A percentile compares a stretch with the other conserved stretches of the same genome.
phyloP scores from a whole-genome alignment of 2,888 invertebrate genomes.

The Branchipolynoe longqiensis region DNA sequence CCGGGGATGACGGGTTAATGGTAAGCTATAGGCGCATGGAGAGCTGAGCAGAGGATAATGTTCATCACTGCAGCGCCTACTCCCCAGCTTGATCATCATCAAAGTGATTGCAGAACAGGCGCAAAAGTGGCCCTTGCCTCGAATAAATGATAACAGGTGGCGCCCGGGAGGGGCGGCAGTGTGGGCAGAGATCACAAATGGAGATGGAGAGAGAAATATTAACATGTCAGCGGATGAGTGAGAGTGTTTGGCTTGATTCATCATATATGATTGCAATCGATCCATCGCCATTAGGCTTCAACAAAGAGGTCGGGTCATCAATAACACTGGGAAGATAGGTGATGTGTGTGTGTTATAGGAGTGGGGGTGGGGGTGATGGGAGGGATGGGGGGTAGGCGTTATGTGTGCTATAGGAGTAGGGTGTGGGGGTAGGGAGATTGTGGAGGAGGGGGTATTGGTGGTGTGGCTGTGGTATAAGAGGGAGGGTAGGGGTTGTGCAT shows the following conservation, averaged over 20 bases:
- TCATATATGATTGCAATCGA: conserved; percentile 50
- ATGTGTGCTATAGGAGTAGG: too few relatives aligned
- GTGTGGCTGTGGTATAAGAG: too few relatives aligned
- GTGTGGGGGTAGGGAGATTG: neutral
- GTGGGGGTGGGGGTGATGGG: neutral
- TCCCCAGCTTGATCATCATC: conserved; percentile 38
- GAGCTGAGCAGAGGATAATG: conserved; percentile 2
- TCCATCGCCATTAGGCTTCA: conserved; percentile 44
- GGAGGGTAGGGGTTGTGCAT: too few relatives aligned
- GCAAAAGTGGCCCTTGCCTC: conserved; percentile 19
- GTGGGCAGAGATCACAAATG: neutral
- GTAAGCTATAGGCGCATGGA: conserved; percentile 4
- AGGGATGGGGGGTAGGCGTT: neutral
- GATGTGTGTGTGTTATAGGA: too few relatives aligned
- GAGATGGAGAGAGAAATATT: conserved; percentile 57
- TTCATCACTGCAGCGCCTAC: conserved; percentile 4
- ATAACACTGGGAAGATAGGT: neutral
- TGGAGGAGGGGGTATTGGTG: neutral
- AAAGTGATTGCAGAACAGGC: neutral
- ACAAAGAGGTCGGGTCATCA: conserved; percentile 38
- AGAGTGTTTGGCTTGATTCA: conserved; percentile 20
- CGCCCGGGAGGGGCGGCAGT: neutral
- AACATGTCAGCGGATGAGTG: conserved; percentile 45
- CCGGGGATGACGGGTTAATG: conserved; percentile 36
- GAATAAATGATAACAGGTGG: conserved; percentile 37